Base-by-base conservation (phyloP, 1,140 invertebrate genomes). In the Subanguina moxae region DNA sequence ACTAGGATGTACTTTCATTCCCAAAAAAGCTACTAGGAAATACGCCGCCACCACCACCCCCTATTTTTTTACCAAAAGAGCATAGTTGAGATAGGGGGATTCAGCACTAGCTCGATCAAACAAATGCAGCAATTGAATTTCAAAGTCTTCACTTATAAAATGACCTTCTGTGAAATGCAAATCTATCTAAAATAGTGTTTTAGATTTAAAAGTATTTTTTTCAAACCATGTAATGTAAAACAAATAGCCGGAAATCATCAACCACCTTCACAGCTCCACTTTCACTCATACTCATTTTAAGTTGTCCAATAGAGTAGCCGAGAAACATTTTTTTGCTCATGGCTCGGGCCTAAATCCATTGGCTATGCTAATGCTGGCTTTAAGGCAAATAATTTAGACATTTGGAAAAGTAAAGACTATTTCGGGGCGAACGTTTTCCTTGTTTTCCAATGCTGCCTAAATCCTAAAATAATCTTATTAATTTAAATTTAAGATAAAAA, bases 171-270 rank as follows among this genome's bases (percentile, higher is more conserved):
- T 76, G 9, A 82, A 30, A 17, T 46, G 71, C 11, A 73, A 32
- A 59, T 78, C 78, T 3, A 78, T 66, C 74, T 76, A 15, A 70
- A 67, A 23, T 68, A 71, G n/a, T 23, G 15, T n/a, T 61, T 27
- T 52, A 15, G 25, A 48, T 42, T 0, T 30, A 11, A 48, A 48
- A 73, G 70, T 19, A n/a, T 15, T 25, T 23, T 27, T 3, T 3
- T 52, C 70, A 64, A 42, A 79, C 79, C 77, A 79, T 82, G 57
- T 80, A 79, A 64, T 79, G 77, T 1, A 79, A 67, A 59, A 79
- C 71, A 23, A 79, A 66, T 19, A 79, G 70, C 45, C 65, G 62
- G 17, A 82, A 82, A 23, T 67, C n/a, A 17, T 68, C 48, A 17
- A 73, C 59, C 19, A 75, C 68, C 17, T 77, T 59, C 1, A 73